Evolutionary conservation across 2,113 vertebrate genomes (phyloP), one percentile per base, ranked within the genome.

Genomic region (Oriolus oriolus): DNA sequence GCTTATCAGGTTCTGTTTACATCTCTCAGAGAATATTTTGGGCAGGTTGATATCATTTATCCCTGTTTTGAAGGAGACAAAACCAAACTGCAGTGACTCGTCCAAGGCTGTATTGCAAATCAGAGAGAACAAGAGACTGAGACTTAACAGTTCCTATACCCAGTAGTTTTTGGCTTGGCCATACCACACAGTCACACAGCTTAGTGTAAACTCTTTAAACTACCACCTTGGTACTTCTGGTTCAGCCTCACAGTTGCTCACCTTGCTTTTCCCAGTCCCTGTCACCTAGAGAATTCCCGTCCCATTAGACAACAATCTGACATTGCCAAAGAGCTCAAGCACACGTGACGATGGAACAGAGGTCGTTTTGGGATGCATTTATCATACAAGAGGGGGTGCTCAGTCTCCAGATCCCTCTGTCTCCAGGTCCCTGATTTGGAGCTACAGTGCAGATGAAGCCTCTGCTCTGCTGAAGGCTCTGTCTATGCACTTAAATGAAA

Each of bases 261-360:
- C 11, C n/a, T 52, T 85, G 19, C 49, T 59, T 3, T 26, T 82
- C 18, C 9, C 4, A 23, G 30, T 42, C 10, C 39, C 23, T 68
- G 21, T 56, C 19, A 45, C 20, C 7, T 37, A 18, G 33, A n/a
- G 70, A 28, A 54, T 87, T 63, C 24, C 39, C 44, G 49, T 68
- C 26, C 30, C 30, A 7, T 54, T 49, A 65, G 19, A 30, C 20
- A 69, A 11, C 13, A 41, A 45, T 31, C 22, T 65, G 53, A 39
- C 23, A 12, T 14, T 28, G 35, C 33, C 68, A 71, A 76, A 53
- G 27, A 52, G 35, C 37, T 94, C 24, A 10, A 26, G 31, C 20
- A 15, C 31, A 61, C 0, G 0, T 33, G 59, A 10, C 10, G 5
- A 4, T 9, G 24, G 20, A 42, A 42, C 44, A 85, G 37, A 79